phyloP scores from a whole-genome alignment of 2,888 invertebrate genomes.

The Parapristionchus giblindavisi region DNA sequence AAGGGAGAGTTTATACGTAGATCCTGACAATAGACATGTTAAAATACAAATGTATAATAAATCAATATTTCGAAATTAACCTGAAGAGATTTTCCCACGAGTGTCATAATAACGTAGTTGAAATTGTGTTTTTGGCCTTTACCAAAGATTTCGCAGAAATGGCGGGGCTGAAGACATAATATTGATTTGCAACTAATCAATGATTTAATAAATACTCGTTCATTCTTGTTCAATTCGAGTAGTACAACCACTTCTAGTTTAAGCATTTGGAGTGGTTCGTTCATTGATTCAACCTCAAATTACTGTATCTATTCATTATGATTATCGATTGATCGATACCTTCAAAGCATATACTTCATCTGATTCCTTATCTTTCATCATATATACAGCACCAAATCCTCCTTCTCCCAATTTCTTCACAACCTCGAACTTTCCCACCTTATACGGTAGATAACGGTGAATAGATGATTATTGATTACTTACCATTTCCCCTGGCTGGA shows the following conservation, averaged over 20 bases:
- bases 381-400: slow-evolving; percentile 58
- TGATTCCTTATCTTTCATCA: slow-evolving; percentile 46
- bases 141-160: slow-evolving; percentile 64
- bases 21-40: slow-evolving; percentile 40
- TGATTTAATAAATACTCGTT: slow-evolving; percentile 21
- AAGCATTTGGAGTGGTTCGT: slow-evolving; percentile 57
- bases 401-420: slow-evolving; percentile 56
- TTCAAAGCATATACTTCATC: slow-evolving; percentile 51
- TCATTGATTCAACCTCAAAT: slow-evolving; percentile 54
- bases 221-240: slow-evolving; percentile 56
- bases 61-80: not conserved
- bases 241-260: slow-evolving; percentile 67
- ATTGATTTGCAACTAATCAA: not conserved
- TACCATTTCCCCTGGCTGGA: no score
- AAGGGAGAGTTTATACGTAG: slow-evolving; percentile 45
- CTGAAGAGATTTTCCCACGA: slow-evolving; percentile 57
- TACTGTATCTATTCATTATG: not conserved
- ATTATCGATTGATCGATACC: slow-evolving; percentile 22
- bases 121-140: slow-evolving; percentile 60
- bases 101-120: slow-evolving; percentile 65
- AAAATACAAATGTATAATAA: not conserved
- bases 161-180: slow-evolving; percentile 43
- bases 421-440: slow-evolving; percentile 50
- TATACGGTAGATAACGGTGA: no score
- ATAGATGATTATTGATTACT: no score